Evolutionary conservation across 1,140 invertebrate species (phyloP).

Genomic region (Pogonomyrmex barbatus): DNA sequence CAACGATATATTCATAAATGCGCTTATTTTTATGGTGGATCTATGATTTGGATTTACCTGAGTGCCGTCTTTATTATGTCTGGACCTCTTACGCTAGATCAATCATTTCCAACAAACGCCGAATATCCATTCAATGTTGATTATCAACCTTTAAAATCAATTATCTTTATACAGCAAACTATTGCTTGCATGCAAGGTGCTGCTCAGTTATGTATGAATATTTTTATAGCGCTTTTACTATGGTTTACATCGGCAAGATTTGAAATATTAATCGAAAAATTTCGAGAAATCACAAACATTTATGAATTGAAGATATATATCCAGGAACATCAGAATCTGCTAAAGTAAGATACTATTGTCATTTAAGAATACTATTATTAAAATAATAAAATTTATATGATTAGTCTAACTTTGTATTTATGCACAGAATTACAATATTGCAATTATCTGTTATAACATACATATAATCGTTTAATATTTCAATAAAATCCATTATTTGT

Average conservation of each 20-base stretch:
- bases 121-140: slow-evolving; percentile 56
- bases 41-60: slow-evolving; percentile 64
- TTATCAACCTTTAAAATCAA: slow-evolving; percentile 7
- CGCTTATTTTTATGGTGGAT: slow-evolving; percentile 57
- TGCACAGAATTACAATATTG: too few relatives aligned
- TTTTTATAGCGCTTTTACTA: slow-evolving; percentile 38
- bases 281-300: neutral
- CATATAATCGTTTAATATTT: neutral
- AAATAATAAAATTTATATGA: too few relatives aligned
- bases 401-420: too few relatives aligned
- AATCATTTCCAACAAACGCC: slow-evolving; percentile 35
- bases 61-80: slow-evolving; percentile 62
- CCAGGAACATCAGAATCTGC: slow-evolving; percentile 46
- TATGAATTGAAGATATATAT: slow-evolving; percentile 23
- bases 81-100: slow-evolving; percentile 60
- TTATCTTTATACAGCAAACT: slow-evolving; percentile 36
- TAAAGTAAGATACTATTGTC: slow-evolving; percentile 34
- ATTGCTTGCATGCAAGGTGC: slow-evolving; percentile 1
- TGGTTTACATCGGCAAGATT: slow-evolving; percentile 52
- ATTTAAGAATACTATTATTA: neutral
- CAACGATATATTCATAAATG: slow-evolving; percentile 27
- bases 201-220: neutral
- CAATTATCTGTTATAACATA: too few relatives aligned
- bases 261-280: slow-evolving; percentile 45
- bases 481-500: neutral